Evolutionary conservation across 2,888 invertebrate species (phyloP), one percentile per base, ranked within the genome.

Genomic region (Cyclophora albipunctata): DNA sequence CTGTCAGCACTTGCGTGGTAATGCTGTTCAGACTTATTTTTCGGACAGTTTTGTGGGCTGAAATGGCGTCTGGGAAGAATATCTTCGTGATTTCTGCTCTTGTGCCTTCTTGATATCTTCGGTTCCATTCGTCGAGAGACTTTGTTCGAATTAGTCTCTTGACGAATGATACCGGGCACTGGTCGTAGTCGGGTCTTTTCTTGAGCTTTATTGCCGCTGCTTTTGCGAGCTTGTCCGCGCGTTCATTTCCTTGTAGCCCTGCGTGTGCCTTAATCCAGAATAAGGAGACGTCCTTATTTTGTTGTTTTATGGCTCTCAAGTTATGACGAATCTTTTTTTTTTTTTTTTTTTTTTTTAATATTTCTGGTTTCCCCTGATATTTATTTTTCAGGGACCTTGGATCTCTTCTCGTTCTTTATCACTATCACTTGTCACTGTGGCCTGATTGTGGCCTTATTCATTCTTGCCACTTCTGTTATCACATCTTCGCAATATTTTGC

Each of bases 241-340:
- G 44, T 35, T 61, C 58, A 33, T 57, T 61, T 0, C 56, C 59
- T n/a, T 37, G 45, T 4, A 53, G 20, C 4, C 57, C 57, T 0
- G 48, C 58, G 7, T 60, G 60, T 0, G 60, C 59, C 45, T 57
- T 59, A 0, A 58, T 45, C 58, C 60, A 63, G 45, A 40, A 55
- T 0, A 62, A 34, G 0, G 20, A 3, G 0, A 57, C 34, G 0
- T n/a, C 3, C 33, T 53, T 50, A 5, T 45, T 34, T 3, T 42
- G 41, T 3, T 2, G 1, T 20, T n/a, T 33, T 0, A 33, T 2
- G 5, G 6, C 2, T 40, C 20, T 34, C 7, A 51, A 4, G 34
- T 45, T 49, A 3, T 5, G n/a, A 2, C 49, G 35, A 0, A n/a
- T 43, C 6, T 48, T 41, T 2, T 48, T 47, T n/a, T n/a, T n/a